Base-by-base conservation (phyloP, 30 jellyfish, hydroid and myxozoan species). In the Clytia hemisphaerica region DNA sequence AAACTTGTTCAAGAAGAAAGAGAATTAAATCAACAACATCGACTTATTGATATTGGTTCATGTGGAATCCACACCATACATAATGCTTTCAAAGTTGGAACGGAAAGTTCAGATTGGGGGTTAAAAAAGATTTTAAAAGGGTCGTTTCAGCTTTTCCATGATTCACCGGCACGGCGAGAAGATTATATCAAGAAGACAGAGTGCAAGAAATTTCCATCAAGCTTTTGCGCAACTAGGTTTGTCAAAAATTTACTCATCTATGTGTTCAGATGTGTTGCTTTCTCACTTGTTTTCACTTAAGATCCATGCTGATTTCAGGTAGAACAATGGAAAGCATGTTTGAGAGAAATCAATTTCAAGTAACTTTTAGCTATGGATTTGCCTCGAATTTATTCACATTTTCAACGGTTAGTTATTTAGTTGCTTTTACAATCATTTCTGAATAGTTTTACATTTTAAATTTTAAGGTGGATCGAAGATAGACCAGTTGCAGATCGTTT, bases 161-260 rank as follows among this genome's bases (percentile, higher is more conserved):
- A 61, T 18, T 2, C 71, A 4, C 75, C 75, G 16, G 75, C 75
- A 15, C 30, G 75, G n/a, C 72, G 64, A 3, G 63, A 28, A 5
- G 75, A 61, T 18, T 61, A 2, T 29, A 28, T 5, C 2, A 4
- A 7, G 2, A 29, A 28, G 19, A 61, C 75, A 2, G 71, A 22
- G n/a, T 61, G 26, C 28, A 61, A 63, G 2, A 35, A 61, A 4
- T 61, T 28, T 18, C 75, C 75, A 15, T 22, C 35, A 2, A 2
- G 27, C 2, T 61, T 61, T 22, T 61, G 75, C 28, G 71, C 26
- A 3, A 61, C 75, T 32, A 22, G 73, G n/a, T n/a, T n/a, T n/a
- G n/a, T n/a, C n/a, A n/a, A n/a, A n/a, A n/a, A n/a, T n/a, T n/a
- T n/a, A n/a, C n/a, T n/a, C n/a, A n/a, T n/a, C n/a, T n/a, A n/a